Percentiles rank a stretch among this genome's conserved stretches.
phyloP scores from a whole-genome alignment of 2,888 invertebrate genomes.

The Spilarctia lutea region DNA sequence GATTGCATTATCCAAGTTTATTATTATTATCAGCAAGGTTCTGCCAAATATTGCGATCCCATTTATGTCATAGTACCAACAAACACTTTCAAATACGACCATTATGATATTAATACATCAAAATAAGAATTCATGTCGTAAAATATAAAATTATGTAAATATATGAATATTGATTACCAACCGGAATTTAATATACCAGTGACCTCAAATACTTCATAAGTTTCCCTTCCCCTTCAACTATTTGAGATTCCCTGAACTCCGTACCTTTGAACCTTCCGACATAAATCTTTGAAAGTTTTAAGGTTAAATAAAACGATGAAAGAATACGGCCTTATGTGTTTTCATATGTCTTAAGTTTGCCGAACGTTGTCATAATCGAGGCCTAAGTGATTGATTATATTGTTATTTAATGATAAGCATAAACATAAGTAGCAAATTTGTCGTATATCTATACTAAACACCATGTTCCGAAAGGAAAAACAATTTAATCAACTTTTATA shows the following conservation, averaged over 20 bases:
- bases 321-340: neutral
- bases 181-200: conserved; percentile 46
- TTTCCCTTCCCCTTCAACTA: conserved; percentile 27
- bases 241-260: conserved; percentile 26
- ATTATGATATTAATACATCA: neutral
- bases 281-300: conserved; percentile 13
- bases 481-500: too few species aligned
- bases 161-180: conserved; percentile 41
- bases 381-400: neutral
- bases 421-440: neutral
- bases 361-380: neutral
- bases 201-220: conserved; percentile 48
- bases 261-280: conserved; percentile 21
- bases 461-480: too few species aligned
- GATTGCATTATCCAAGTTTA: too few species aligned
- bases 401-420: neutral
- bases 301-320: neutral
- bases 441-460: too few species aligned
- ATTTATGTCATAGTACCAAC: neutral
- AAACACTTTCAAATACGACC: neutral
- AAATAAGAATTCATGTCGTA: conserved; percentile 27
- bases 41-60: too few species aligned
- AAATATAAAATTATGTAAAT: conserved; percentile 16
- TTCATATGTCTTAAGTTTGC: neutral
- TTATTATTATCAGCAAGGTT: too few species aligned